A percentile compares a stretch with the other conserved stretches of the same genome.
Conservation (phyloP, 1,140 invertebrate species). For the Cherax destructor region DNA sequence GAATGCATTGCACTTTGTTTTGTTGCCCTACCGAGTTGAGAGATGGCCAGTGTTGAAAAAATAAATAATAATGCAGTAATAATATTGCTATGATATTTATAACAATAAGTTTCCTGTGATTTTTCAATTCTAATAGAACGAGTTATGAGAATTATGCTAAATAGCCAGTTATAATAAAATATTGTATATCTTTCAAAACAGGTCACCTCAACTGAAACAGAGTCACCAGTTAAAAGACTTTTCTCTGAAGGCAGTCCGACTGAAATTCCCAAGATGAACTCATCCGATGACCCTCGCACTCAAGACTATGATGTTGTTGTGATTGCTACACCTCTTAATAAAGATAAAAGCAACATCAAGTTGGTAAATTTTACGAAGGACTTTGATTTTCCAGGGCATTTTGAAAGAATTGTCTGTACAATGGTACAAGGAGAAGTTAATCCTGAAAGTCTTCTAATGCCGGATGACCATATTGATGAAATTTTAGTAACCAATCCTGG, state of each 20-base stretch:
- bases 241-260: background rate
- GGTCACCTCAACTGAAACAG: conserved; percentile 29
- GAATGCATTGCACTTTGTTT: too few relatives aligned
- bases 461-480: conserved; percentile 34
- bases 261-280: background rate
- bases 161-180: background rate
- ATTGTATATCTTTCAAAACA: background rate
- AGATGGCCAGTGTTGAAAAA: too few relatives aligned
- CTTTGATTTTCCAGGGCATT: conserved; percentile 38
- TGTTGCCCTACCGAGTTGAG: too few relatives aligned
- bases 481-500: conserved; percentile 42
- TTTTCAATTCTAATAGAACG: background rate
- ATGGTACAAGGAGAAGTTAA: conserved; percentile 39
- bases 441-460: conserved; percentile 26
- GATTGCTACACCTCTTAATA: conserved; percentile 45
- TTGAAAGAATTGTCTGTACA: conserved; percentile 38
- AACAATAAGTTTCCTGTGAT: too few relatives aligned
- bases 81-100: too few relatives aligned
- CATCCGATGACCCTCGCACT: background rate
- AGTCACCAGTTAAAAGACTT: conserved; percentile 3
- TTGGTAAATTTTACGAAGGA: conserved; percentile 47
- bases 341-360: conserved; percentile 41
- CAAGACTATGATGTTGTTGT: conserved; percentile 55
- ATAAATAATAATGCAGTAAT: too few relatives aligned
- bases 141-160: background rate